These are phyloP conservation scores for Drosophila rellima DNA, from an alignment of 2,888 invertebrate species.

Conservation along the genomic window DNA sequence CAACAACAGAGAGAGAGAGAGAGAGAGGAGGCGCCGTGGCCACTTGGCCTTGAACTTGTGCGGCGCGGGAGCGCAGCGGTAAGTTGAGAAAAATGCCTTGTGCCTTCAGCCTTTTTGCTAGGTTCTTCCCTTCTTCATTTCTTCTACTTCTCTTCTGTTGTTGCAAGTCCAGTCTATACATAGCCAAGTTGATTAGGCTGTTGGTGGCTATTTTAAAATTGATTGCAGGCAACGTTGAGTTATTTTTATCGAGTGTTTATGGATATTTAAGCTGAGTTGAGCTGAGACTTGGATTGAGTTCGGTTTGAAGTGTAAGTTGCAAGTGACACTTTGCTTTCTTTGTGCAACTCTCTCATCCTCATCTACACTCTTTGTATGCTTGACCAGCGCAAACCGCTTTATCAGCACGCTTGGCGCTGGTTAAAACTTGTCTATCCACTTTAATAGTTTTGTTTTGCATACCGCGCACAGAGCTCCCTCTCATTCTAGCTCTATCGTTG, in stretches of 20 bases:
- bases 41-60: slow-evolving; percentile 80
- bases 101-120: slow-evolving; percentile 37
- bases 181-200: slow-evolving; percentile 18
- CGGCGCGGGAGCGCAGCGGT: slow-evolving; percentile 70
- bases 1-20: slow-evolving; percentile 16
- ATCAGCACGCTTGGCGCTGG: slow-evolving; percentile 57
- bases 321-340: slow-evolving; percentile 44
- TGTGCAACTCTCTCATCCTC: slow-evolving; percentile 24
- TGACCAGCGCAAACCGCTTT: slow-evolving; percentile 67
- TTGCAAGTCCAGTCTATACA: slow-evolving; percentile 51
- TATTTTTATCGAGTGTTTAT: slow-evolving; percentile 56
- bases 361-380: slow-evolving; percentile 25
- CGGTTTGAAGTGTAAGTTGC: slow-evolving; percentile 5
- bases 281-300: not conserved
- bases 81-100: slow-evolving; percentile 53
- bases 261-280: slow-evolving; percentile 39
- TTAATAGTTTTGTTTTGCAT: slow-evolving; percentile 77
- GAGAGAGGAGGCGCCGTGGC: slow-evolving; percentile 63
- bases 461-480: slow-evolving; percentile 17
- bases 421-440: slow-evolving; percentile 66
- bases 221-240: slow-evolving; percentile 55
- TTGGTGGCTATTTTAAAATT: slow-evolving; percentile 45
- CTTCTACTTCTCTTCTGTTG: slow-evolving; percentile 31
- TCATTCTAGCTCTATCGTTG: not conserved
- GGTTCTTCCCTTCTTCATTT: slow-evolving; percentile 24